These are phyloP conservation scores for Nomia melanderi DNA, from an alignment of 1,140 invertebrate genomes.

Conservation along the genomic window DNA sequence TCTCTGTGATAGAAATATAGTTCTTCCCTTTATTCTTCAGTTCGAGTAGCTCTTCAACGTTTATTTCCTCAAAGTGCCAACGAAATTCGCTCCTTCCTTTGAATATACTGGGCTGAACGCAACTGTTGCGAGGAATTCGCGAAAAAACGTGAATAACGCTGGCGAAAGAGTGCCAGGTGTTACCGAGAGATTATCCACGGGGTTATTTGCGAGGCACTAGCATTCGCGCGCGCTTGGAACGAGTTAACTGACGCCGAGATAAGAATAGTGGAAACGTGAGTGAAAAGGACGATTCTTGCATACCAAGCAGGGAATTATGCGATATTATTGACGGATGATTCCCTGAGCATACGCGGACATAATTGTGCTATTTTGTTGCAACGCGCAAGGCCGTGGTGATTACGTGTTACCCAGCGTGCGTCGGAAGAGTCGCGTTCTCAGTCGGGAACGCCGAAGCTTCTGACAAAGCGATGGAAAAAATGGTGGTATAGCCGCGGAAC, in stretches of 20 bases:
- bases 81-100: background rate
- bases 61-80: background rate
- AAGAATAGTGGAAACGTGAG: slow-evolving; percentile 23
- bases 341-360: background rate
- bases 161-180: background rate
- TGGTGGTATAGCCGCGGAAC: background rate
- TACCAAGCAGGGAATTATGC: slow-evolving; percentile 40
- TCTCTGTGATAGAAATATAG: no score
- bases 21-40: no score
- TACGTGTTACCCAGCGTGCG: background rate
- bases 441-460: background rate
- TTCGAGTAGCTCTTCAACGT: no score
- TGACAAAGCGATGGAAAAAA: background rate
- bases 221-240: background rate
- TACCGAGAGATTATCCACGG: background rate
- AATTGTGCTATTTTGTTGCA: background rate
- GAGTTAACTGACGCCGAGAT: background rate
- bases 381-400: slow-evolving; percentile 8
- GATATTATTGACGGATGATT: slow-evolving; percentile 20
- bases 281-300: slow-evolving; percentile 46
- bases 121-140: background rate
- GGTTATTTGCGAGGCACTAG: background rate
- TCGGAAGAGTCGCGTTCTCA: background rate
- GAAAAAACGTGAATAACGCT: background rate
- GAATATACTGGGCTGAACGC: background rate